Evolutionary conservation across 2,113 vertebrate genomes (phyloP).

Genomic region (Pollachius pollachius): DNA sequence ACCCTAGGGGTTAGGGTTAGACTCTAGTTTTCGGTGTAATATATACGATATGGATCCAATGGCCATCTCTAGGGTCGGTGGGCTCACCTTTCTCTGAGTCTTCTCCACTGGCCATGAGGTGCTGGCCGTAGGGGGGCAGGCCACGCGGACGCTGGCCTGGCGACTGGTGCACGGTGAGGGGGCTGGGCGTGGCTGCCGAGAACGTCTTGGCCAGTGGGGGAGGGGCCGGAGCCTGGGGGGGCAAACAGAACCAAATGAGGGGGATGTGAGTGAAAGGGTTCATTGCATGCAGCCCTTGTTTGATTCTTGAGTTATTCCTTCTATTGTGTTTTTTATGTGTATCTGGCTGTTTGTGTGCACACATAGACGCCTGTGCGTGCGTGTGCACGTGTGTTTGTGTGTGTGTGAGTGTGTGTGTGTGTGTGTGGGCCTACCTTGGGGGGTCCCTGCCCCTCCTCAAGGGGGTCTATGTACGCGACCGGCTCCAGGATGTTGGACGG

Average conservation of each 20-base stretch:
- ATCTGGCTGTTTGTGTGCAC: no score
- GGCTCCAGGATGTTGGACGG: conserved; percentile 82
- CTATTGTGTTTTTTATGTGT: not conserved
- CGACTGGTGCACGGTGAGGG: conserved; percentile 18
- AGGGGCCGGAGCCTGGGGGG: conserved; percentile 46
- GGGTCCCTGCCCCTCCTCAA: conserved; percentile 5
- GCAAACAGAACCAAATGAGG: conserved; percentile 6
- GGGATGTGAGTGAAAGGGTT: not conserved
- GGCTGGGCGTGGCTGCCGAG: conserved; percentile 31
- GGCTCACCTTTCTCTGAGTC: conserved; percentile 70
- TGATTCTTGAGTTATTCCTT: no score
- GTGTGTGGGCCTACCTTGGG: conserved; percentile 55
- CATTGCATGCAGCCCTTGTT: no score
- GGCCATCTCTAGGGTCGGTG: no score
- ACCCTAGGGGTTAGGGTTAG: no score
- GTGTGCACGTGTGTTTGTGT: conserved; percentile 8
- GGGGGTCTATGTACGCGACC: conserved; percentile 58
- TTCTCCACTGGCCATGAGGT: conserved; percentile 34
- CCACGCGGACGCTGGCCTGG: conserved; percentile 49
- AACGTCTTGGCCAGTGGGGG: conserved; percentile 42
- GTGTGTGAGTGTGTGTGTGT: conserved; percentile 7
- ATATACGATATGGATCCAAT: no score
- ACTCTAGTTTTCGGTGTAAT: no score
- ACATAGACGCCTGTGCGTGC: not conserved
- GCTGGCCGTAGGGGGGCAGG: conserved; percentile 43